Evolutionary conservation across 2,797 vertebrate species (phyloP).

Genomic region (Phoebastria nigripes): DNA sequence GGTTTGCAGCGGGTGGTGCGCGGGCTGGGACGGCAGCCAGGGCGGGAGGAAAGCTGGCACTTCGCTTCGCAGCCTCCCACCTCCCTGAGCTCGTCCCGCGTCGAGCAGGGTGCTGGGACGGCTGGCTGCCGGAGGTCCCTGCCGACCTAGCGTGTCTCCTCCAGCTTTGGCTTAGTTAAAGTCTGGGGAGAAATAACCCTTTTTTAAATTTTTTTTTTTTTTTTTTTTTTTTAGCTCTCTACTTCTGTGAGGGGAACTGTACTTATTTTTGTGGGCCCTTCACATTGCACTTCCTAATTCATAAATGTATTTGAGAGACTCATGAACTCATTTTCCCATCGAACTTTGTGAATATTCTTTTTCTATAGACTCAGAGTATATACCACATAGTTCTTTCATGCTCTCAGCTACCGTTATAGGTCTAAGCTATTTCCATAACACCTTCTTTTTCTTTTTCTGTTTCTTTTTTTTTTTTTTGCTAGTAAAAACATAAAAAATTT

Average conservation of each 20-base stretch:
- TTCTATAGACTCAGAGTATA: background rate
- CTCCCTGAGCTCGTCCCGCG: rapidly evolving
- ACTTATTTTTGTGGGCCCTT: background rate
- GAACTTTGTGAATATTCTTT: background rate
- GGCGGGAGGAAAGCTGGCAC: background rate
- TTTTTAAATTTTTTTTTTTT: background rate
- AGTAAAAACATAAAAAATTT: background rate
- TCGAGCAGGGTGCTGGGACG: background rate
- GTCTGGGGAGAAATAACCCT: background rate
- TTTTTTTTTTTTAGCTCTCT: background rate
- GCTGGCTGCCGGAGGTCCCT: rapidly evolving
- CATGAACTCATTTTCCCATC: background rate
- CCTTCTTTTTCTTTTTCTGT: background rate
- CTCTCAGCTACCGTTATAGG: background rate
- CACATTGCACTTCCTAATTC: background rate
- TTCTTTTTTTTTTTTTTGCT: background rate
- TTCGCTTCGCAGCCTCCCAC: background rate
- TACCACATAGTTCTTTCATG: background rate
- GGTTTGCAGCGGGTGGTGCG: background rate
- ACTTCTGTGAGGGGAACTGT: background rate
- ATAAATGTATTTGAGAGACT: background rate
- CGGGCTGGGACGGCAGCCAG: background rate
- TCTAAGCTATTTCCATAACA: background rate
- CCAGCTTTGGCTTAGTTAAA: background rate
- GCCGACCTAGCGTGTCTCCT: background rate